A percentile compares a stretch with the other conserved stretches of the same genome.
phyloP scores from a whole-genome alignment of 2,888 invertebrate genomes.

The Deilephila porcellus region DNA sequence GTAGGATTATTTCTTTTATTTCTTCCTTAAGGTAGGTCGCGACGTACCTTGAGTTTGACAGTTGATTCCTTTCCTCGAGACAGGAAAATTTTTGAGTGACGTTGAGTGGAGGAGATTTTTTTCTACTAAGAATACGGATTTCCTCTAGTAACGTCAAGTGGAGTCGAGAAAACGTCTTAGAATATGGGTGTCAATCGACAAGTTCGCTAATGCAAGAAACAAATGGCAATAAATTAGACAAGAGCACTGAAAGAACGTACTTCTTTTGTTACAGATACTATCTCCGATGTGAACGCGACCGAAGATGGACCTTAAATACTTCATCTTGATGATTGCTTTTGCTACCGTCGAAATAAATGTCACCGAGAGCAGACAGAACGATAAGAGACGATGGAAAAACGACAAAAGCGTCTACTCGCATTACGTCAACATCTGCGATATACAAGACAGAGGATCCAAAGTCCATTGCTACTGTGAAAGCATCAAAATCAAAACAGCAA shows the following conservation, averaged over 20 bases:
- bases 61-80: no score
- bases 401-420: constrained; percentile 74
- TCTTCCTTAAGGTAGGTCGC: no score
- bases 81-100: no score
- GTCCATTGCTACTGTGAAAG: constrained; percentile 88
- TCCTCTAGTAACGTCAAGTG: no score
- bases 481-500: constrained; percentile 83
- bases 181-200: constrained; percentile 60
- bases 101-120: no score
- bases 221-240: constrained; percentile 53
- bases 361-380: constrained; percentile 77
- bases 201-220: constrained; percentile 55
- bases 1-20: no score
- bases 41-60: no score
- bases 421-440: constrained; percentile 85
- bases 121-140: no score
- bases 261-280: constrained; percentile 77
- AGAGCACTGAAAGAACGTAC: constrained; percentile 50
- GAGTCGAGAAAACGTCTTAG: no score
- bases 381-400: constrained; percentile 78
- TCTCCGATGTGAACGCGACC: constrained; percentile 63
- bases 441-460: constrained; percentile 82
- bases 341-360: constrained; percentile 79
- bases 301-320: constrained; percentile 78
- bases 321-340: constrained; percentile 79